Percentiles rank a stretch among this genome's conserved stretches.
phyloP scores from a whole-genome alignment of 2,888 invertebrate genomes.

The Anthophora plumipes region DNA sequence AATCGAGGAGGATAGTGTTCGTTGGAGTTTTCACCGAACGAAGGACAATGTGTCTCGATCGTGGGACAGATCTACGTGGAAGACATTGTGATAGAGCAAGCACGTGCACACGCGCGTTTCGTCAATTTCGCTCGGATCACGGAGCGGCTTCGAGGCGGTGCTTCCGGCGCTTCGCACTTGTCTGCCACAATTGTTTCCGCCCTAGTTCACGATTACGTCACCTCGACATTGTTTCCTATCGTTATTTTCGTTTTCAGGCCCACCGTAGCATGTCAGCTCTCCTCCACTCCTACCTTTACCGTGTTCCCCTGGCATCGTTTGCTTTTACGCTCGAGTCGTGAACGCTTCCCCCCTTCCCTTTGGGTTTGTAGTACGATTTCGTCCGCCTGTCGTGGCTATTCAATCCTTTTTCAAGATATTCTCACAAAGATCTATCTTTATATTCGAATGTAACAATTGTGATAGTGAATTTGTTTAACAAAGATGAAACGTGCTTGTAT shows the following conservation, averaged over 20 bases:
- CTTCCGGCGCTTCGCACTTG: slow-evolving; percentile 84
- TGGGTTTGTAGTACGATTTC: neutral
- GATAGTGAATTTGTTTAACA: no score
- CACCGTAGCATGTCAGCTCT: slow-evolving; percentile 83
- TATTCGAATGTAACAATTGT: no score
- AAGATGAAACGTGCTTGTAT: no score
- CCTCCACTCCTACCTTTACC: slow-evolving; percentile 45
- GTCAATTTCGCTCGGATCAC: slow-evolving; percentile 62
- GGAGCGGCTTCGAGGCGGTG: slow-evolving; percentile 69
- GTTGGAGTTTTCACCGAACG: slow-evolving; percentile 35
- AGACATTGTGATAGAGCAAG: slow-evolving; percentile 49
- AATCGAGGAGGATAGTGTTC: slow-evolving; percentile 10
- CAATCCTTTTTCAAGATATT: neutral
- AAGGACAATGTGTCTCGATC: slow-evolving; percentile 28
- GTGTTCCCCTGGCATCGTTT: slow-evolving; percentile 35
- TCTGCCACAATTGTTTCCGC: slow-evolving; percentile 84
- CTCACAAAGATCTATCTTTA: no score
- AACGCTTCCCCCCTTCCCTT: no score
- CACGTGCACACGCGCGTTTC: slow-evolving; percentile 64
- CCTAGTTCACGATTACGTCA: slow-evolving; percentile 83
- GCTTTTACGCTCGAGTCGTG: slow-evolving; percentile 52
- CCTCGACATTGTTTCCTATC: slow-evolving; percentile 83
- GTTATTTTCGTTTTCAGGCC: slow-evolving; percentile 84
- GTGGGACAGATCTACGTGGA: slow-evolving; percentile 44
- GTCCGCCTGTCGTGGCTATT: slow-evolving; percentile 6